phyloP scores from a whole-genome alignment of 2,113 vertebrate species.

The Psilopsiagon aymara region DNA sequence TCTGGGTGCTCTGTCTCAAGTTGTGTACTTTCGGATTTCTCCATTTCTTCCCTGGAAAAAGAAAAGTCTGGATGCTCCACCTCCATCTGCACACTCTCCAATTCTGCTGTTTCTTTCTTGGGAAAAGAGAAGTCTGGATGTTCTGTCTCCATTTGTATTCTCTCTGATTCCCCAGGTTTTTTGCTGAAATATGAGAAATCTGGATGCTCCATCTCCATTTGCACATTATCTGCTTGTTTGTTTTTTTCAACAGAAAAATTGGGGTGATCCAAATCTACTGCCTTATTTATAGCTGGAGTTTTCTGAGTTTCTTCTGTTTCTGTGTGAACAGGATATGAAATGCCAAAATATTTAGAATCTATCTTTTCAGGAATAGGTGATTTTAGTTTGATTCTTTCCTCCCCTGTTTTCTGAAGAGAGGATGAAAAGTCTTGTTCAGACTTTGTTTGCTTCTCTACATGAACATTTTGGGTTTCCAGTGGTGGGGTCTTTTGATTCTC shows the following conservation, averaged over 20 bases:
- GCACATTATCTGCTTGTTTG: not conserved
- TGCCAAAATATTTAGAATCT: conserved; percentile 38
- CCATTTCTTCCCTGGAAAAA: not conserved
- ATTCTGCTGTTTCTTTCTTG: not conserved
- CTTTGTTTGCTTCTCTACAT: not conserved
- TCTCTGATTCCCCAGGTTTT: not conserved
- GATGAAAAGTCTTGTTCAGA: not conserved
- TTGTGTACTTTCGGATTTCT: not conserved
- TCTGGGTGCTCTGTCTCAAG: not conserved
- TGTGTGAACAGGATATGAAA: conserved; percentile 8
- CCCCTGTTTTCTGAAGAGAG: not conserved
- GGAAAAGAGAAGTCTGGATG: not conserved
- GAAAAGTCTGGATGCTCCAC: not conserved
- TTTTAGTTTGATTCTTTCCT: not conserved
- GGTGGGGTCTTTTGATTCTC: not conserved
- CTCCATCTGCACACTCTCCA: not conserved
- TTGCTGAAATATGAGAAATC: not conserved
- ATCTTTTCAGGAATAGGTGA: not conserved
- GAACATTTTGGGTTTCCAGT: not conserved
- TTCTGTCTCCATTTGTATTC: not conserved
- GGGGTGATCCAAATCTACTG: not conserved
- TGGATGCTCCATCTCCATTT: not conserved
- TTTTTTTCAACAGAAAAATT: not conserved
- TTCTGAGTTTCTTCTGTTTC: not conserved
- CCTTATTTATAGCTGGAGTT: not conserved